phyloP scores from a whole-genome alignment of 2,888 invertebrate genomes.

The Acrobasis repandana region DNA sequence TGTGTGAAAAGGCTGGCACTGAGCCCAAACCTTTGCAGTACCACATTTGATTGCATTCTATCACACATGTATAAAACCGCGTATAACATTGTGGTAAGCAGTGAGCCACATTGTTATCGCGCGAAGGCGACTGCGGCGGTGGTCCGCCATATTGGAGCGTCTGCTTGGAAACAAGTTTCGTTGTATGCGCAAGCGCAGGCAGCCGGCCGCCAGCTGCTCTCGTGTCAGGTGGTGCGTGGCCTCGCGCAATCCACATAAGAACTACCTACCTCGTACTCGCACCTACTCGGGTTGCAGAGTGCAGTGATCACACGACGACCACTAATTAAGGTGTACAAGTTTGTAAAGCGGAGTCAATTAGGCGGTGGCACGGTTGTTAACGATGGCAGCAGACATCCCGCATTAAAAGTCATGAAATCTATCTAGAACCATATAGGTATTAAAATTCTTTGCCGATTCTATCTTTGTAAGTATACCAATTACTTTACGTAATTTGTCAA shows the following conservation, averaged over 20 bases:
- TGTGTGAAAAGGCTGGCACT: conserved; percentile 15
- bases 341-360: conserved; percentile 55
- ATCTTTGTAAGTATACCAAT: conserved; percentile 3
- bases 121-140: conserved; percentile 46
- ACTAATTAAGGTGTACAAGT: conserved; percentile 46
- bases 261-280: conserved; percentile 36
- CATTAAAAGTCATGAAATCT: conserved; percentile 38
- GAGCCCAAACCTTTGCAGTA: conserved; percentile 41
- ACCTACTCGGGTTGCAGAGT: conserved; percentile 32
- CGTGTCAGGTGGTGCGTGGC: conserved; percentile 76
- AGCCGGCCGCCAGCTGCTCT: conserved; percentile 75
- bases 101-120: conserved; percentile 25
- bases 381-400: conserved; percentile 39
- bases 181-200: conserved; percentile 62
- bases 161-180: conserved; percentile 76
- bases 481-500: conserved; percentile 3
- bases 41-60: conserved; percentile 37
- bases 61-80: conserved; percentile 36
- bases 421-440: conserved; percentile 21
- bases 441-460: conserved; percentile 1
- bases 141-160: conserved; percentile 70
- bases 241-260: conserved; percentile 59
- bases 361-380: conserved; percentile 54
- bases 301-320: conserved; percentile 36
- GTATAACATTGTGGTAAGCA: conserved; percentile 32